These are phyloP conservation scores for Plagiodera versicolora DNA, from an alignment of 2,888 invertebrate genomes.

Conservation along the genomic window DNA sequence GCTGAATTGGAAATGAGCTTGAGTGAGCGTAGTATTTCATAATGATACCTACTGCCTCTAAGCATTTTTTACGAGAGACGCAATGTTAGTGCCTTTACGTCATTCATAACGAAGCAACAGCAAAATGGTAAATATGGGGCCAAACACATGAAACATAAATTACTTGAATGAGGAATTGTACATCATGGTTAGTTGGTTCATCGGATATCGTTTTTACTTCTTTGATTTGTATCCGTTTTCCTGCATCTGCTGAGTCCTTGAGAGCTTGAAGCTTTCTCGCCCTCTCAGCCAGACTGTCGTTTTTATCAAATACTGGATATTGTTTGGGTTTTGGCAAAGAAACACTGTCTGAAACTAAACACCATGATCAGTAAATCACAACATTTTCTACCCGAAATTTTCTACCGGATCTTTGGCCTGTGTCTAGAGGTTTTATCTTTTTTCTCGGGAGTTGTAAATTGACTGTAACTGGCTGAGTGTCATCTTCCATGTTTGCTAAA, in stretches of 20 bases:
- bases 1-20: no score
- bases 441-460: constrained; percentile 70
- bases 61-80: no score
- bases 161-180: constrained; percentile 65
- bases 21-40: no score
- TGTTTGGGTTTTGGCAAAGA: constrained; percentile 39
- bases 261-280: constrained; percentile 67
- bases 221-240: constrained; percentile 50
- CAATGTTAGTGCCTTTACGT: no score
- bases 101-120: no score
- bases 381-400: background rate
- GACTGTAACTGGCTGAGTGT: constrained; percentile 64
- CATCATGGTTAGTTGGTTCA: constrained; percentile 59
- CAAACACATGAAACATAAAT: constrained; percentile 22
- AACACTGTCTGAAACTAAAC: constrained; percentile 50
- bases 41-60: no score
- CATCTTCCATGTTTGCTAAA: constrained; percentile 65
- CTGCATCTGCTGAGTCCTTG: constrained; percentile 46
- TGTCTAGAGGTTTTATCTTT: constrained; percentile 64
- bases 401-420: constrained; percentile 55
- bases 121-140: background rate
- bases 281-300: constrained; percentile 69
- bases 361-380: background rate
- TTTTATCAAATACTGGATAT: constrained; percentile 62
- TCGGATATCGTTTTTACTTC: constrained; percentile 52